Percentiles rank a stretch among this genome's conserved stretches.
Evolutionary conservation across 2,888 invertebrate species (phyloP).

Genomic region (Apodemia zela): DNA sequence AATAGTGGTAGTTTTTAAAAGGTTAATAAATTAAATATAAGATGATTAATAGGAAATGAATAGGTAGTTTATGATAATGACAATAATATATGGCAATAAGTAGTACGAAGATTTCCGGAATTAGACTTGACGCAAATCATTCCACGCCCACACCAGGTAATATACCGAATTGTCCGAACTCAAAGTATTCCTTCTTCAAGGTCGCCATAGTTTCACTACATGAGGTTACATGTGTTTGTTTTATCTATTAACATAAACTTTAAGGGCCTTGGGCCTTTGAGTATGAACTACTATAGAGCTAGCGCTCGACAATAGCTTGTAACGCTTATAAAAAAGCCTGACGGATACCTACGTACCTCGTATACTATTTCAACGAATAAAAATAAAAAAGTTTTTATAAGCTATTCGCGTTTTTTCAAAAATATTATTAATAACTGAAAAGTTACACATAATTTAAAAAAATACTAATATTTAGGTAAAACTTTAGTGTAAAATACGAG

Average conservation of each 20-base stretch:
- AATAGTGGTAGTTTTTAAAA: too few relatives aligned
- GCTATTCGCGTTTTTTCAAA: too few relatives aligned
- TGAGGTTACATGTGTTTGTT: slow-evolving; percentile 25
- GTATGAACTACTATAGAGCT: not conserved
- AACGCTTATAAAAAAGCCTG: not conserved
- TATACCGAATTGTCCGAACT: slow-evolving; percentile 1
- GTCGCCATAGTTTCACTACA: slow-evolving; percentile 21
- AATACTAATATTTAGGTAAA: too few relatives aligned
- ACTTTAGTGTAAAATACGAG: too few relatives aligned
- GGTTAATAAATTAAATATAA: too few relatives aligned
- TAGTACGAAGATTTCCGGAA: not conserved
- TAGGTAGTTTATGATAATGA: too few relatives aligned
- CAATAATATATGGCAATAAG: not conserved
- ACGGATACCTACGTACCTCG: too few relatives aligned
- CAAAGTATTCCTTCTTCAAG: slow-evolving; percentile 18
- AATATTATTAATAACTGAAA: too few relatives aligned
- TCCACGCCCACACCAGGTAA: not conserved
- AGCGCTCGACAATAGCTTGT: not conserved
- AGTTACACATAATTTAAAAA: too few relatives aligned
- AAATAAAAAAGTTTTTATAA: too few relatives aligned
- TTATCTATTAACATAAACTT: slow-evolving; percentile 23
- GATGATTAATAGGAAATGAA: too few relatives aligned
- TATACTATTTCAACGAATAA: too few relatives aligned
- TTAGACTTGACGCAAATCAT: not conserved
- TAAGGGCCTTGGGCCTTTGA: slow-evolving; percentile 22